These are phyloP conservation scores for Gymnogyps californianus DNA, from an alignment of 2,113 vertebrate genomes.

Conservation along the genomic window DNA sequence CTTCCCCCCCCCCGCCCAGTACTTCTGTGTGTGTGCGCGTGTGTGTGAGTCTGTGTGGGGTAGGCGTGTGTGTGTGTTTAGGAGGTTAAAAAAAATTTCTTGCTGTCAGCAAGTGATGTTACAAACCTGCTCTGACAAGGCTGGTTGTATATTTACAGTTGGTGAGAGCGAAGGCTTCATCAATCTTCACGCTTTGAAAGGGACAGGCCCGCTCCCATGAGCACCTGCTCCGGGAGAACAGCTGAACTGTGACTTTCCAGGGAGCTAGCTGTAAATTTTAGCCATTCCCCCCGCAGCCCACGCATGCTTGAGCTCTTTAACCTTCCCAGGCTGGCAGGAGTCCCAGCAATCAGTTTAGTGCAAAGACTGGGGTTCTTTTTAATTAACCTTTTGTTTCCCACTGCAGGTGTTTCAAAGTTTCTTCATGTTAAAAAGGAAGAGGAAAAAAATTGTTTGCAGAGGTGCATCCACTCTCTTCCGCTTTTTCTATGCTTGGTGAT, in stretches of 20 bases:
- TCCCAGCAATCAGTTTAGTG: conserved; percentile 63
- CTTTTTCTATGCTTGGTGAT: not conserved
- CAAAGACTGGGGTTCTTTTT: conserved; percentile 57
- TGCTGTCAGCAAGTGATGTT: conserved; percentile 72
- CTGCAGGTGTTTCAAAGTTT: conserved; percentile 59
- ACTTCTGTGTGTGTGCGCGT: not conserved
- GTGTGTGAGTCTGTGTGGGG: not conserved
- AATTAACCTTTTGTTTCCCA: conserved; percentile 72
- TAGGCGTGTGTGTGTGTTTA: not conserved
- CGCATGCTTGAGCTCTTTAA: conserved; percentile 67
- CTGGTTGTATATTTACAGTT: conserved; percentile 81
- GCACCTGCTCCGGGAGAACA: conserved; percentile 74
- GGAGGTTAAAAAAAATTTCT: conserved; percentile 62
- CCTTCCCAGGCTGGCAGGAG: conserved; percentile 68
- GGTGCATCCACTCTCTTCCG: not conserved
- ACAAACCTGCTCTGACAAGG: conserved; percentile 77
- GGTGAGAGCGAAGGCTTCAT: conserved; percentile 76
- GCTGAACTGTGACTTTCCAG: conserved; percentile 77
- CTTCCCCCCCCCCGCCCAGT: too few relatives aligned
- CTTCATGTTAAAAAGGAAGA: conserved; percentile 6
- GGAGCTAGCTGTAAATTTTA: conserved; percentile 70
- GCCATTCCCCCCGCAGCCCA: conserved; percentile 50
- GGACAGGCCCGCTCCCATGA: conserved; percentile 68
- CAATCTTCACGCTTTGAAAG: conserved; percentile 74
- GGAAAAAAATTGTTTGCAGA: not conserved